Base-by-base conservation (phyloP, 2,113 vertebrate species). In the Trichomycterus rosablanca region DNA sequence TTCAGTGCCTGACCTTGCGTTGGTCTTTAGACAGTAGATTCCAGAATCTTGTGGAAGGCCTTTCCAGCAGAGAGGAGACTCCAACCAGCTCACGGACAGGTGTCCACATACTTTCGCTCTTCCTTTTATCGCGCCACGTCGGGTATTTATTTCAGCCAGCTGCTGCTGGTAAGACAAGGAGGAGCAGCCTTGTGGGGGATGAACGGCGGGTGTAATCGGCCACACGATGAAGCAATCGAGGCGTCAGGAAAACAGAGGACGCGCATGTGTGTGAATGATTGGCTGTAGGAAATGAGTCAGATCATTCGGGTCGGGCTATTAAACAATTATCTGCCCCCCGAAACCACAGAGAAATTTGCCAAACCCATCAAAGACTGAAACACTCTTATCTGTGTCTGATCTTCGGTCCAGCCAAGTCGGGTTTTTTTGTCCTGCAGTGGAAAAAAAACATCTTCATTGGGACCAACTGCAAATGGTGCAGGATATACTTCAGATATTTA, bases 131-230 rank as follows among this genome's bases (percentile, higher is more conserved):
- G 40, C 15, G 11, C 26, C n/a, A 22, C n/a, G 20, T 26, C 8
- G 35, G 34, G 59, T 61, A 50, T 61, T 50, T 34, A 51, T 61
- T 61, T 50, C 35, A 28, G 26, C 34, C 59, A 61, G 59, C 59
- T 61, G 59, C 59, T 61, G 22, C 34, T 20, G 19, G 43, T 34
- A 22, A 40, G 43, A 18, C 8, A 48, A n/a, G 28, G 12, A 46
- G 30, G 42, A 58, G 45, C 46, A 7, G 42, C 37, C 11, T 30
- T 51, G 23, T 30, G 55, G 32, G 28, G 56, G 57, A 20, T 51
- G 35, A 50, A 42, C 35, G 51, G 46, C 22, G 24, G 34, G 46
- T 39, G 59, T 50, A 34, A 20, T 61, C 6, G 11, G 19, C 2
- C 59, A 40, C 46, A 51, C n/a, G 35, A 51, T 58, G 48, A 34